phyloP scores from a whole-genome alignment of 1,140 invertebrate species.

The Trinorchestia longiramus region DNA sequence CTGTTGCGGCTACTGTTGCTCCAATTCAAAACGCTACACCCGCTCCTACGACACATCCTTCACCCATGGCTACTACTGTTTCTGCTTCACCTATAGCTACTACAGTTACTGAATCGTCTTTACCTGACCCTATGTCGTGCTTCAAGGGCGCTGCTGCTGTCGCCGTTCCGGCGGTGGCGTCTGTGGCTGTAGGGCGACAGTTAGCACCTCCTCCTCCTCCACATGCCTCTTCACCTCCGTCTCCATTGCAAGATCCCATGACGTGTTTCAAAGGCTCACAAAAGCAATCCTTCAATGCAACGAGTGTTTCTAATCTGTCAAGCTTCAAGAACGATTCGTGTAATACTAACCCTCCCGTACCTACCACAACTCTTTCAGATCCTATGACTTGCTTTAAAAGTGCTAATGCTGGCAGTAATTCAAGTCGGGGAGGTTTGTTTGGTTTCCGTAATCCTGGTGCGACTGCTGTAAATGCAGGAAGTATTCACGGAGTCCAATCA shows the following conservation, averaged over 20 bases:
- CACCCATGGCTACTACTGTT: not conserved
- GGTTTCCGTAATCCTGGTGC: not conserved
- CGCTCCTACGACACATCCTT: not conserved
- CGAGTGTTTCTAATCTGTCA: not conserved
- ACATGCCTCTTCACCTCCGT: not conserved
- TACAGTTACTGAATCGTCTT: not conserved
- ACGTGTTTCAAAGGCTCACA: conserved; percentile 1
- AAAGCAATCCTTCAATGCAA: not conserved
- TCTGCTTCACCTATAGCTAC: not conserved
- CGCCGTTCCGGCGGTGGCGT: not conserved
- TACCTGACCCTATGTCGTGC: conserved; percentile 29
- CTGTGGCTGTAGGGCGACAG: not conserved
- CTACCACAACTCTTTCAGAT: not conserved
- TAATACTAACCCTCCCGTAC: not conserved
- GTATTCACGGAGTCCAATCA: not conserved
- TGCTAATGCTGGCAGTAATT: not conserved
- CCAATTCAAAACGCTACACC: not conserved
- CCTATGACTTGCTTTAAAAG: conserved; percentile 27
- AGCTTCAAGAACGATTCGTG: not conserved
- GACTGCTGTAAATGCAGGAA: not conserved
- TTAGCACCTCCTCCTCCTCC: not conserved
- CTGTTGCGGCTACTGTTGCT: not conserved
- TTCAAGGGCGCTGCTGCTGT: not conserved
- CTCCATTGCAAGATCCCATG: not conserved
- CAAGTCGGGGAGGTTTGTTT: not conserved